A percentile compares a stretch with the other conserved stretches of the same genome.
Conservation (phyloP, 2,113 vertebrate genomes). For the Peucedramus taeniatus region DNA sequence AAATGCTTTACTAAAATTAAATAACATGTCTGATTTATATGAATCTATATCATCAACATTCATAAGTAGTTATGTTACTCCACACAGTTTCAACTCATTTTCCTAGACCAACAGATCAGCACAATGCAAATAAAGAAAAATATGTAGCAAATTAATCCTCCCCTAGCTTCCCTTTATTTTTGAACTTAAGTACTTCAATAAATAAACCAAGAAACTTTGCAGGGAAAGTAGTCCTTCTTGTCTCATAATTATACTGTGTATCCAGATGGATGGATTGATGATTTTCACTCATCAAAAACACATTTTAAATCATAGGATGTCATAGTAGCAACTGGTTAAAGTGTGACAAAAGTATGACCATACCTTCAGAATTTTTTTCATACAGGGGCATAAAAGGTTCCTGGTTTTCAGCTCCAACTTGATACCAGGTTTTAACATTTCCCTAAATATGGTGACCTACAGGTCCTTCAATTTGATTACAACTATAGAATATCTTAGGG, state of each 20-base stretch:
- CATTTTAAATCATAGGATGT: background rate
- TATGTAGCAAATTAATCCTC: background rate
- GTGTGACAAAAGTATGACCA: background rate
- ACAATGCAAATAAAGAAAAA: background rate
- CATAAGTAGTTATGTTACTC: background rate
- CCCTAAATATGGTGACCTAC: background rate
- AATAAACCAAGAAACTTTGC: background rate
- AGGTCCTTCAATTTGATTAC: background rate
- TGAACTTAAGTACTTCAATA: background rate
- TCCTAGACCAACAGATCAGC: background rate
- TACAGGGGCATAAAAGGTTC: background rate
- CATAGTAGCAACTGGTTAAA: background rate
- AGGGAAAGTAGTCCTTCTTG: background rate
- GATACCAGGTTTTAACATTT: background rate
- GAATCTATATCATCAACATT: background rate
- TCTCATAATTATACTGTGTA: background rate
- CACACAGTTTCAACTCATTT: background rate
- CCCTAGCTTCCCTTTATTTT: background rate
- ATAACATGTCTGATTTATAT: background rate
- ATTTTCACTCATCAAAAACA: background rate
- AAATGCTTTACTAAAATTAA: constrained; percentile 5
- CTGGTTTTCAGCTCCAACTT: background rate
- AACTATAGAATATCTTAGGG: background rate
- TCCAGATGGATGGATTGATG: background rate
- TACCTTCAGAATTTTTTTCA: background rate